Base-by-base conservation (phyloP, 2,113 vertebrate species). In the Crotalus viridis region DNA sequence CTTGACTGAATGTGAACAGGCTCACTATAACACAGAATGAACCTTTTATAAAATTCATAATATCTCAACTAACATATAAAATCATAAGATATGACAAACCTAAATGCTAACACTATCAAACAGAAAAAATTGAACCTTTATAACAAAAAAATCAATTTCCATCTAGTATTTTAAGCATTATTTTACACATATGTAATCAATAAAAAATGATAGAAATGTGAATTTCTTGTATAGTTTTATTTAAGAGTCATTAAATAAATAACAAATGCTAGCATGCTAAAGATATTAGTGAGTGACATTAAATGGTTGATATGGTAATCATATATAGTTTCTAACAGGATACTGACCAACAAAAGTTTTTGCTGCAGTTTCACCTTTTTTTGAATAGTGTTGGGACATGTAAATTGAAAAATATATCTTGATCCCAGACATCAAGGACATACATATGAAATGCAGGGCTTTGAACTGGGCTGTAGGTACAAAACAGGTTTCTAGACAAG, bases 41-140 rank as follows among this genome's bases (percentile, higher is more conserved):
- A 15, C 6, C 19, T 91, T n/a, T 52, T 93, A 85, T 26, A 91
- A 92, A 94, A 90, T 9, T 91, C 28, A 51, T 56, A 81, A 92
- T 46, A 95, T 85, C 4, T 43, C 17, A 6, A 92, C 24, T 93
- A 92, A 94, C 85, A 59, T 74, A 57, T 15, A 1, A 87, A 93
- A 24, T 90, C 13, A 46, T 28, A 61, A 74, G 12, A 54, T 43
- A 57, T 56, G 22, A n/a, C 57, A 85, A 69, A 33, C 26, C 9
- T 19, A 48, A 89, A 89, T 39, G 13, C 33, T 92, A 94, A 54
- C 7, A 91, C 69, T 3, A 1, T 4, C 33, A 93, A 95, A 56
- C 4, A 91, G 85, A 2, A 3, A n/a, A 81, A 81, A 61, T 48
- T 46, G 24, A 2, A 0, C 88, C 81, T 17, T 59, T 54, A 90